Base-by-base conservation (phyloP, 2,888 invertebrate genomes). In the Caenorhabditis auriculariae region DNA sequence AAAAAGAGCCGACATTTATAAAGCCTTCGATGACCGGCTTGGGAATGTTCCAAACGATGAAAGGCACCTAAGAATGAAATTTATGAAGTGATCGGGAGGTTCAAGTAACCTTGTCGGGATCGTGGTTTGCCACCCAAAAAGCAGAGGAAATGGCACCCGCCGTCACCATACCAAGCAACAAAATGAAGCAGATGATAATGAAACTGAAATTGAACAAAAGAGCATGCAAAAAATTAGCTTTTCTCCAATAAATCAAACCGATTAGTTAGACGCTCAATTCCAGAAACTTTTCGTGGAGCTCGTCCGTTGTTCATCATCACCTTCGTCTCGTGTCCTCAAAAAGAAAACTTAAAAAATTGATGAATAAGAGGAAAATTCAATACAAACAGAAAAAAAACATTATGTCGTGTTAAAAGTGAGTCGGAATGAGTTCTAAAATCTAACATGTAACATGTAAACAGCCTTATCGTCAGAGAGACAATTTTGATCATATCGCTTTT, bases 291-390 rank as follows among this genome's bases (percentile, higher is more conserved):
- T 45, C 66, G 67, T 43, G 93, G 87, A 58, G 93, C 93, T 41
- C 93, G 92, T 69, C 92, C 91, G 83, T 94, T 95, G 84, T 95
- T 96, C 64, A 95, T 87, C 91, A 95, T 91, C 19, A 94, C 91
- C 85, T 96, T 96, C 17, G 94, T 94, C 85, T 96, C 95, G 83
- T 92, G 92, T 57, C 95, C 91, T 87, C 82, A 29, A 82, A 75
- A 42, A 35, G 28, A 58, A 52, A 12, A n/a, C n/a, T n/a, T n/a
- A n/a, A n/a, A n/a, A n/a, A n/a, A n/a, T n/a, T n/a, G n/a, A n/a
- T n/a, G n/a, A n/a, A n/a, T n/a, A n/a, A n/a, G n/a, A n/a, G n/a
- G n/a, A n/a, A n/a, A n/a, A n/a, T n/a, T n/a, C n/a, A n/a, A n/a
- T n/a, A n/a, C n/a, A n/a, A n/a, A n/a, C n/a, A n/a, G n/a, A n/a